phyloP scores from a whole-genome alignment of 2,113 vertebrate species.

The Bos javanicus region DNA sequence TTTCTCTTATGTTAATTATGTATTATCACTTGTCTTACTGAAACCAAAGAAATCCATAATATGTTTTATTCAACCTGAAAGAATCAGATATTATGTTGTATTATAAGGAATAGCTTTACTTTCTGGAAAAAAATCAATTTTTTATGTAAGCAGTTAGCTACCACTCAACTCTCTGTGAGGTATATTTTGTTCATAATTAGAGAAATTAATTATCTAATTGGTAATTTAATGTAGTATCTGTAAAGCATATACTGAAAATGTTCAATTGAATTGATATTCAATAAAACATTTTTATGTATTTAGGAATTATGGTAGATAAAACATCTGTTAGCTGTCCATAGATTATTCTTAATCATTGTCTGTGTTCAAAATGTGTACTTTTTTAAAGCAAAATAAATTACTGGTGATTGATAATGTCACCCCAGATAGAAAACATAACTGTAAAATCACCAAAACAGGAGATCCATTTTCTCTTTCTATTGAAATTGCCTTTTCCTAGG shows the following conservation, averaged over 20 bases:
- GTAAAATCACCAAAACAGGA: constrained; percentile 49
- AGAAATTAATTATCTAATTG: background rate
- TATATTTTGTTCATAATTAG: background rate
- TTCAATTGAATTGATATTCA: constrained; percentile 28
- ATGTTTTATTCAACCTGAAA: background rate
- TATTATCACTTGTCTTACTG: background rate
- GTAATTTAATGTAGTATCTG: constrained; percentile 46
- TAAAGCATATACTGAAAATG: constrained; percentile 33
- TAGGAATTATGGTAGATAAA: constrained; percentile 30
- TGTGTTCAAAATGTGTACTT: constrained; percentile 31
- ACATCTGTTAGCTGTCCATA: constrained; percentile 58
- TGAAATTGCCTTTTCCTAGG: constrained; percentile 82
- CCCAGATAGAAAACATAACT: constrained; percentile 58
- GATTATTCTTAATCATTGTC: constrained; percentile 50
- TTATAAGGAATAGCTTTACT: background rate
- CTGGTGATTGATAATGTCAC: constrained; percentile 62
- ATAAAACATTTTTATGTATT: constrained; percentile 45
- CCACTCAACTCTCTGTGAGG: background rate
- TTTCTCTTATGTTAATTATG: background rate
- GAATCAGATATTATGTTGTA: background rate
- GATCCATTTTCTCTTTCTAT: constrained; percentile 71
- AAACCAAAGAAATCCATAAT: background rate
- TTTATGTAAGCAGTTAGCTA: background rate
- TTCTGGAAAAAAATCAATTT: background rate
- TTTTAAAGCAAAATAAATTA: constrained; percentile 47